A percentile compares a stretch with the other conserved stretches of the same genome.
phyloP scores from a whole-genome alignment of 2,888 invertebrate genomes.

The Allacma fusca region DNA sequence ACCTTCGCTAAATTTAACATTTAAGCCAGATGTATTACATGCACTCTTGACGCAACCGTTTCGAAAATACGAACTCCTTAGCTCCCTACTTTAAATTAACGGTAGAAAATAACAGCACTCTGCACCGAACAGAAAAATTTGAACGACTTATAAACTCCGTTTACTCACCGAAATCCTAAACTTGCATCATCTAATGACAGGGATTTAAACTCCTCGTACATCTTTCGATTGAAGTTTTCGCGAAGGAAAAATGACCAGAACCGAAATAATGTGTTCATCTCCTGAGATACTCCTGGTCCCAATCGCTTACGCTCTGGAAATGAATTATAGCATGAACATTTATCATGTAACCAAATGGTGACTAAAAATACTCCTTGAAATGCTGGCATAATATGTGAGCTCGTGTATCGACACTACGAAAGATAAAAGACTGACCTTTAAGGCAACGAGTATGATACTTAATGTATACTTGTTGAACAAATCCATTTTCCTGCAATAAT shows the following conservation, averaged over 20 bases:
- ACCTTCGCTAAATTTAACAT: too few species aligned
- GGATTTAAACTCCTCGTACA: constrained; percentile 95
- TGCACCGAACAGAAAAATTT: too few species aligned
- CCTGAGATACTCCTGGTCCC: constrained; percentile 94
- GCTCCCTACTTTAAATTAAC: too few species aligned
- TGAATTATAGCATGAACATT: neutral
- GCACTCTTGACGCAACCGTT: too few species aligned
- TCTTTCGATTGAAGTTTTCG: constrained; percentile 96
- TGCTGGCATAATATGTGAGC: too few species aligned
- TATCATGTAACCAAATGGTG: too few species aligned
- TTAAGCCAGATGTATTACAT: too few species aligned
- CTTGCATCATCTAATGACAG: constrained; percentile 93
- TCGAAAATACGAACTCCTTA: too few species aligned
- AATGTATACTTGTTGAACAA: constrained; percentile 96
- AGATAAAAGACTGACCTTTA: constrained; percentile 76
- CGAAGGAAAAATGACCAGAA: constrained; percentile 99
- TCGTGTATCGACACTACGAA: too few species aligned
- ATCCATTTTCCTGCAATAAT: constrained; percentile 93
- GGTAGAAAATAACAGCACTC: too few species aligned
- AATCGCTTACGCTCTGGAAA: constrained; percentile 84
- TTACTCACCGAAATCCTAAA: constrained; percentile 88
- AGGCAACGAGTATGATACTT: constrained; percentile 94
- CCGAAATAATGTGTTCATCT: constrained; percentile 99
- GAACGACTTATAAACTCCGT: too few species aligned
- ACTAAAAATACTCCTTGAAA: too few species aligned